A percentile compares a stretch with the other conserved stretches of the same genome.
Evolutionary conservation across 1,140 invertebrate genomes (phyloP).

Genomic region (Grapholita molesta): DNA sequence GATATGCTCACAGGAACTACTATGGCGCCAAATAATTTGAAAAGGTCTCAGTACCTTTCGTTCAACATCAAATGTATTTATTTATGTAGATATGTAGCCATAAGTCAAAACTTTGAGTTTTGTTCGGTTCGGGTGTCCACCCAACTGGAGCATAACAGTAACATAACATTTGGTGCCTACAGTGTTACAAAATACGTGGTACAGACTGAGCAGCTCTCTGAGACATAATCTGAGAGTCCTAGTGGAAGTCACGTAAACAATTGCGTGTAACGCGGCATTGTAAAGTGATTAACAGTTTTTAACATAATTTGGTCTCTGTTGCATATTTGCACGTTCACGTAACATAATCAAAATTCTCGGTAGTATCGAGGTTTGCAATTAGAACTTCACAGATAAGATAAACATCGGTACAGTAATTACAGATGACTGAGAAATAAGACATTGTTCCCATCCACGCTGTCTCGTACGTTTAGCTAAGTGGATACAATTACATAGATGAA

Average conservation of each 20-base stretch:
- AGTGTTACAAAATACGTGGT: no score
- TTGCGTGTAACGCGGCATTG: neutral
- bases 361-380: constrained; percentile 1
- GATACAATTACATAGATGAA: neutral
- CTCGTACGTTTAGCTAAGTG: neutral
- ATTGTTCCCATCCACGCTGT: neutral
- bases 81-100: no score
- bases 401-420: constrained; percentile 1
- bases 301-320: neutral
- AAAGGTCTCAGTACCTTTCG: no score
- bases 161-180: no score
- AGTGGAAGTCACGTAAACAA: neutral
- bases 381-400: constrained; percentile 7
- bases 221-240: neutral
- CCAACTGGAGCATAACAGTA: no score
- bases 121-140: no score
- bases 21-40: no score
- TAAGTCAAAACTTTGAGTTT: no score
- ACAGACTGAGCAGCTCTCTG: no score
- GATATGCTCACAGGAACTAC: no score
- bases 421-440: neutral
- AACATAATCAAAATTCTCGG: constrained; percentile 11
- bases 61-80: no score
- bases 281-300: neutral
- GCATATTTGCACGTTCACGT: constrained; percentile 10